A percentile compares a stretch with the other conserved stretches of the same genome.
These are phyloP conservation scores for Chaetops frenatus DNA, from an alignment of 2,113 vertebrate species.

Conservation along the genomic window DNA sequence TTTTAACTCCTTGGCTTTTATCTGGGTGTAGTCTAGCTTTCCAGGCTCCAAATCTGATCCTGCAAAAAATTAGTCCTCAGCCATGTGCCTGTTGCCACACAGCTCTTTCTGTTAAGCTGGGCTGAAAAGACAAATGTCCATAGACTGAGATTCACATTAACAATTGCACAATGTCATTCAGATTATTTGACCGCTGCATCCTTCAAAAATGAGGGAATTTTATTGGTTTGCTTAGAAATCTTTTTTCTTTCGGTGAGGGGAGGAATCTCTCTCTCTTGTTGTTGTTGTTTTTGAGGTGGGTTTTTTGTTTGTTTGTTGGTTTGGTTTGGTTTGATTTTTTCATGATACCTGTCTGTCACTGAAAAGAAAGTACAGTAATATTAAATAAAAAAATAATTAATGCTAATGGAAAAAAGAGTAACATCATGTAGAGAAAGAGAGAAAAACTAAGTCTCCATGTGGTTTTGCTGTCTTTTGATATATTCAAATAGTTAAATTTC, in stretches of 20 bases:
- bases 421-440: background rate
- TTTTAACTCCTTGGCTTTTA: background rate
- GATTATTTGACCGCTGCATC: background rate
- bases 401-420: background rate
- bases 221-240: background rate
- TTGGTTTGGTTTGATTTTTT: fast-evolving
- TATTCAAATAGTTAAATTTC: background rate
- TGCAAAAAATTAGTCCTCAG: background rate
- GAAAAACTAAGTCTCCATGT: background rate
- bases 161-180: background rate
- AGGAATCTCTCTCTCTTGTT: background rate
- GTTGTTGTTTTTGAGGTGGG: too few species aligned
- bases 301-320: too few species aligned
- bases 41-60: background rate
- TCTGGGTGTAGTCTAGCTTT: background rate
- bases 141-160: background rate
- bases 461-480: background rate
- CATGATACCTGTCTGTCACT: background rate
- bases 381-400: background rate
- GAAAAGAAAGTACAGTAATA: background rate
- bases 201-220: background rate
- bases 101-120: background rate
- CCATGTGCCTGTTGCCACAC: background rate
- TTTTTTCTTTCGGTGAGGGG: fast-evolving
- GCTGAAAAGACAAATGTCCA: background rate